phyloP scores from a whole-genome alignment of 2,797 vertebrate genomes.

The Microcaecilia unicolor region DNA sequence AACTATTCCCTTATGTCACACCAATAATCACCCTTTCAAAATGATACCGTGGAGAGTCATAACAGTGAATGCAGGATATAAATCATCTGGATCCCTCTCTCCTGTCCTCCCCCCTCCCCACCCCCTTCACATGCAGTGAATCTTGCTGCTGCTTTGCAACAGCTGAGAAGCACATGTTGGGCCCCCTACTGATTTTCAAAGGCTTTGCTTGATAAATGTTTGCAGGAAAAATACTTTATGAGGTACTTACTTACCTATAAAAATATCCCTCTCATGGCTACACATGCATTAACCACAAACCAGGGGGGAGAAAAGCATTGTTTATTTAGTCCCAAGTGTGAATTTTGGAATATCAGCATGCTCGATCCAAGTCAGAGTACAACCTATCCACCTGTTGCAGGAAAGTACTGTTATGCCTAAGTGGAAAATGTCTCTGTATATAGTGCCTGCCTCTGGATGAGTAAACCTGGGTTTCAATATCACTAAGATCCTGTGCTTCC shows the following conservation, averaged over 20 bases:
- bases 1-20: constrained; percentile 58
- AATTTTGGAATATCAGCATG: too few species aligned
- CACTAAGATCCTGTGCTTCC: too few species aligned
- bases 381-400: too few species aligned
- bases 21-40: constrained; percentile 68
- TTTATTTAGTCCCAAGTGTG: too few species aligned
- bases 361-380: too few species aligned
- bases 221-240: constrained; percentile 60
- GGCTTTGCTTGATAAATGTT: constrained; percentile 62
- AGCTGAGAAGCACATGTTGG: constrained; percentile 78
- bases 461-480: too few species aligned
- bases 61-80: constrained; percentile 48
- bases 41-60: constrained; percentile 50
- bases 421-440: too few species aligned
- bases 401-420: too few species aligned
- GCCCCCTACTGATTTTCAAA: constrained; percentile 52
- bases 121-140: constrained; percentile 49
- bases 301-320: constrained; percentile 26
- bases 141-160: constrained; percentile 38
- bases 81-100: constrained; percentile 71
- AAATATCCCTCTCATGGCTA: constrained; percentile 50
- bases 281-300: constrained; percentile 35
- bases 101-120: too few species aligned
- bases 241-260: constrained; percentile 46
- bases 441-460: too few species aligned